These are phyloP conservation scores for Calliphora vomitoria DNA, from an alignment of 2,888 invertebrate species.

Conservation along the genomic window DNA sequence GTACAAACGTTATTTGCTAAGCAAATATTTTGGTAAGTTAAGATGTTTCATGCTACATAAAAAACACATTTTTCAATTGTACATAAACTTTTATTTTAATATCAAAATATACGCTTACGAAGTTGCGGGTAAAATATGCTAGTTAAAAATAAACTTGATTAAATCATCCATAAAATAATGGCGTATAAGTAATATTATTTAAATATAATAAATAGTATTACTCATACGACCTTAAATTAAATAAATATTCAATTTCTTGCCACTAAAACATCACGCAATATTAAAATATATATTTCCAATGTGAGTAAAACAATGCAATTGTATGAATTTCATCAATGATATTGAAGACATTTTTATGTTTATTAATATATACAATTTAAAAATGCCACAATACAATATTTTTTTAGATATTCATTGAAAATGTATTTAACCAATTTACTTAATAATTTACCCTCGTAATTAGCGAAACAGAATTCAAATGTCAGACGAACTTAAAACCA, in stretches of 20 bases:
- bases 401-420: too few relatives aligned
- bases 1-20: too few relatives aligned
- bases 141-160: too few relatives aligned
- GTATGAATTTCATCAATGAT: neutral
- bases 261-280: neutral
- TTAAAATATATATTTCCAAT: neutral
- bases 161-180: too few relatives aligned
- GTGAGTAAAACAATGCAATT: neutral
- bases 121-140: too few relatives aligned
- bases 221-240: neutral
- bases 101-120: too few relatives aligned
- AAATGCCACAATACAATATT: too few relatives aligned
- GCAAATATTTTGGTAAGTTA: too few relatives aligned
- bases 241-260: neutral
- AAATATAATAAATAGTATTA: neutral
- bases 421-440: neutral
- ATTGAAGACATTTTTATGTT: neutral
- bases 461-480: neutral
- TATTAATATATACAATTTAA: too few relatives aligned
- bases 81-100: too few relatives aligned
- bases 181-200: slow-evolving; percentile 5
- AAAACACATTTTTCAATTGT: too few relatives aligned
- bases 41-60: too few relatives aligned
- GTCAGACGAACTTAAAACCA: neutral
- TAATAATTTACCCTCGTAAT: neutral